These are phyloP conservation scores for Pediacus dermestoides DNA, from an alignment of 2,888 invertebrate species.

Conservation along the genomic window DNA sequence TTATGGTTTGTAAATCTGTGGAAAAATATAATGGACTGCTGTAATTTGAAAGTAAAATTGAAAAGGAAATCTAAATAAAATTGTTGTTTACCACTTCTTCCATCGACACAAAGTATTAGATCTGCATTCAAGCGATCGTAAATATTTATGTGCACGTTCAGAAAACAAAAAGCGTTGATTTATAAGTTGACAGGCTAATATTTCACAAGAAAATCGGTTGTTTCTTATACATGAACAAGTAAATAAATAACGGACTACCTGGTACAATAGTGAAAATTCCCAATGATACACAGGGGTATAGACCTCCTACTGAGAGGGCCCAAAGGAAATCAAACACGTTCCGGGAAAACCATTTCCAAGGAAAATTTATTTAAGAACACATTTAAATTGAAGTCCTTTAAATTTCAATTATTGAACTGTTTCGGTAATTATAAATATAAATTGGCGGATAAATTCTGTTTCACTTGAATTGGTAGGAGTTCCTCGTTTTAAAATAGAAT, in stretches of 20 bases:
- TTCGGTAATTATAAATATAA: too few species aligned
- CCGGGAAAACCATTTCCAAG: slow-evolving; percentile 3
- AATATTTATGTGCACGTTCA: slow-evolving; percentile 1
- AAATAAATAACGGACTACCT: slow-evolving; percentile 15
- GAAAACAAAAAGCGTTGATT: slow-evolving; percentile 7
- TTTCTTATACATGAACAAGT: slow-evolving; percentile 15
- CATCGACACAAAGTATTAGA: too few species aligned
- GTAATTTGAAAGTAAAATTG: too few species aligned
- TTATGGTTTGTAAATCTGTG: too few species aligned
- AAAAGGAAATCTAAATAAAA: too few species aligned
- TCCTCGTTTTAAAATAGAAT: too few species aligned
- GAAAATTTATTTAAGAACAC: slow-evolving; percentile 3
- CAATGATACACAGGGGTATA: slow-evolving; percentile 5
- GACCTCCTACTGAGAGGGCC: slow-evolving; percentile 5
- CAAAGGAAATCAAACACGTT: slow-evolving; percentile 13
- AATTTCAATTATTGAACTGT: too few species aligned
- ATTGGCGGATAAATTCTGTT: too few species aligned
- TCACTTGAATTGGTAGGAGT: too few species aligned
- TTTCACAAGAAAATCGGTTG: slow-evolving; percentile 9
- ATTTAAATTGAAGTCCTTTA: neutral
- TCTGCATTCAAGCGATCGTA: too few species aligned
- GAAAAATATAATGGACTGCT: too few species aligned
- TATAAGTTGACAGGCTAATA: slow-evolving; percentile 9
- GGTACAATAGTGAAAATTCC: slow-evolving; percentile 8
- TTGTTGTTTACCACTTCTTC: too few species aligned